A percentile compares a stretch with the other conserved stretches of the same genome.
These are phyloP conservation scores for Gephyroberyx darwinii DNA, from an alignment of 2,797 vertebrate genomes.

Conservation along the genomic window DNA sequence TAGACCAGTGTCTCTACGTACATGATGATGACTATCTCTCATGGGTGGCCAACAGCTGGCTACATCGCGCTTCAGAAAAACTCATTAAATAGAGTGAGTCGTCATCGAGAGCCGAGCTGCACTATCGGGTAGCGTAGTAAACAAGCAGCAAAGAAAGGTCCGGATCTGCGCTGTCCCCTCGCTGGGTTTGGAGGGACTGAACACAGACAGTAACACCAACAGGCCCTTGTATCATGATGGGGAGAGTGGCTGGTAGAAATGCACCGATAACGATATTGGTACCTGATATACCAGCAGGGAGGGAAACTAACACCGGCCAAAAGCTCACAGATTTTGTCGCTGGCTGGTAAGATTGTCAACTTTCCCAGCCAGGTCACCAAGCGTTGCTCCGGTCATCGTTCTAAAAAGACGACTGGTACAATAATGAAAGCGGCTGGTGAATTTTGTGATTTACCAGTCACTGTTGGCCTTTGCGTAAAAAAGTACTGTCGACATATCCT, in stretches of 20 bases:
- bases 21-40: slow-evolving; percentile 45
- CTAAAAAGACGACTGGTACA: not conserved
- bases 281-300: not conserved
- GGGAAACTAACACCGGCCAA: too few relatives aligned
- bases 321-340: too few relatives aligned
- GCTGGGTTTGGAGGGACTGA: not conserved
- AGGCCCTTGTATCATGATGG: not conserved
- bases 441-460: not conserved
- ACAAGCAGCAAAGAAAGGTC: slow-evolving; percentile 53
- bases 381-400: too few relatives aligned
- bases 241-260: too few relatives aligned
- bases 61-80: slow-evolving; percentile 56
- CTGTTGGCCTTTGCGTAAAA: not conserved
- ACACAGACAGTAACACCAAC: slow-evolving; percentile 8
- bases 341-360: too few relatives aligned
- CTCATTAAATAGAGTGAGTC: slow-evolving; percentile 77
- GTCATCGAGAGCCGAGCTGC: slow-evolving; percentile 57
- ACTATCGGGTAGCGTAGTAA: slow-evolving; percentile 70
- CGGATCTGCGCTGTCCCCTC: slow-evolving; percentile 13
- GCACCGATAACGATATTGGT: not conserved
- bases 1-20: slow-evolving; percentile 46
- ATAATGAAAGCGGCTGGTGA: not conserved
- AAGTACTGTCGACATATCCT: too few relatives aligned
- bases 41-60: slow-evolving; percentile 63
- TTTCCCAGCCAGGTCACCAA: too few relatives aligned